Conservation (phyloP, 2,888 invertebrate genomes). For the Melinaea menophilus region DNA sequence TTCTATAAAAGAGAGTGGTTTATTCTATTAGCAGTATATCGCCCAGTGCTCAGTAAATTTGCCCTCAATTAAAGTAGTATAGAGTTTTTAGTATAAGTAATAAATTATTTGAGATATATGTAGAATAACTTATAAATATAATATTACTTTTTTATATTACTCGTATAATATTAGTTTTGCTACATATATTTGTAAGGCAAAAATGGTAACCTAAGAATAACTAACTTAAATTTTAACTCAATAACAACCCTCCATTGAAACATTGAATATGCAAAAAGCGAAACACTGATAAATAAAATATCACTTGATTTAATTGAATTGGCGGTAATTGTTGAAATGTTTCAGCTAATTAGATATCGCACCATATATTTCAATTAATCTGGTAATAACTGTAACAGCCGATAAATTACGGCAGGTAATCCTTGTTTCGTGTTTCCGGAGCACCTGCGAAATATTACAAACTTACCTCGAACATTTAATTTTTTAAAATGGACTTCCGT, state of each 20-base stretch:
- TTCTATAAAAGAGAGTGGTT: too few relatives aligned
- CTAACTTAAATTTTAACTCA: background rate
- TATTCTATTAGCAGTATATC: too few relatives aligned
- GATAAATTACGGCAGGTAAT: slow-evolving; percentile 28
- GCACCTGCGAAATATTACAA: slow-evolving; percentile 23
- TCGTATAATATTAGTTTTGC: too few relatives aligned
- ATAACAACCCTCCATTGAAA: slow-evolving; percentile 2
- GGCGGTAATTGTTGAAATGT: slow-evolving; percentile 31
- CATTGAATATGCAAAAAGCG: slow-evolving; percentile 11
- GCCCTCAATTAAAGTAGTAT: too few relatives aligned
- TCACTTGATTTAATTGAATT: slow-evolving; percentile 26
- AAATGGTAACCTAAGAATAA: too few relatives aligned
- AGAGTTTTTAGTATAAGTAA: too few relatives aligned
- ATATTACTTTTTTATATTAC: too few relatives aligned
- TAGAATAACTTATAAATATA: too few relatives aligned
- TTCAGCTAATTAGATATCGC: slow-evolving; percentile 32
- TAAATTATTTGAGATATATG: too few relatives aligned
- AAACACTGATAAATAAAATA: slow-evolving; percentile 16
- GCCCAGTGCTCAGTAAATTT: too few relatives aligned
- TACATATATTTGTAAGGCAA: too few relatives aligned
- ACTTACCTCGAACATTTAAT: slow-evolving; percentile 10
- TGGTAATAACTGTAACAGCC: slow-evolving; percentile 31
- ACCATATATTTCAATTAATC: slow-evolving; percentile 35
- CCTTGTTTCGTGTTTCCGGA: slow-evolving; percentile 21
- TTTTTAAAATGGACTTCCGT: background rate